Evolutionary conservation across 2,797 vertebrate genomes (phyloP).

Genomic region (Hemibagrus guttatus): DNA sequence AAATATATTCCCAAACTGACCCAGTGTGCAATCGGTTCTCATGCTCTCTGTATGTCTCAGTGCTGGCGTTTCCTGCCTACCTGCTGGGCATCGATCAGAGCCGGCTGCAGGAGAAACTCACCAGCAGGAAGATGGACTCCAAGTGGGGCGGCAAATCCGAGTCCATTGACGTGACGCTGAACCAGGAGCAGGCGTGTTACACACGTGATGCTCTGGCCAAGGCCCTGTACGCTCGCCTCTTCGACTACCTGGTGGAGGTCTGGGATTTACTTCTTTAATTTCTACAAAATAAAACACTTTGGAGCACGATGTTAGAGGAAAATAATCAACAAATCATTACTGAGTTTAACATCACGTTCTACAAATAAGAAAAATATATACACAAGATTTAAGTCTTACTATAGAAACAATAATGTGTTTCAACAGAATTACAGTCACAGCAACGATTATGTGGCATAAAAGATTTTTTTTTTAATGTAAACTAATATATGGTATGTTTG

Average conservation of each 20-base stretch:
- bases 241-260: conserved; percentile 96
- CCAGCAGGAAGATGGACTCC: conserved; percentile 96
- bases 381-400: no score
- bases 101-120: conserved; percentile 92
- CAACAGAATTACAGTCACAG: no score
- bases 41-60: conserved; percentile 63
- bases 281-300: not conserved
- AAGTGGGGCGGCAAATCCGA: conserved; percentile 93
- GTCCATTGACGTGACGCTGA: conserved; percentile 93
- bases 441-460: not conserved
- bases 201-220: conserved; percentile 93
- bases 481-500: not conserved
- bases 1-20: not conserved
- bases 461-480: not conserved
- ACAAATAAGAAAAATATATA: no score
- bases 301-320: not conserved
- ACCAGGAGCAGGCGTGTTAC: conserved; percentile 91
- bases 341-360: no score
- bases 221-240: conserved; percentile 90
- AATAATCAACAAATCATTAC: not conserved
- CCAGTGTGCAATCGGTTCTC: not conserved
- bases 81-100: conserved; percentile 86
- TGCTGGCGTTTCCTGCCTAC: conserved; percentile 94
- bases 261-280: not conserved
- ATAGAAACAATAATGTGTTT: no score